phyloP scores from a whole-genome alignment of 1,140 invertebrate genomes.

The Oryzaephilus surinamensis region DNA sequence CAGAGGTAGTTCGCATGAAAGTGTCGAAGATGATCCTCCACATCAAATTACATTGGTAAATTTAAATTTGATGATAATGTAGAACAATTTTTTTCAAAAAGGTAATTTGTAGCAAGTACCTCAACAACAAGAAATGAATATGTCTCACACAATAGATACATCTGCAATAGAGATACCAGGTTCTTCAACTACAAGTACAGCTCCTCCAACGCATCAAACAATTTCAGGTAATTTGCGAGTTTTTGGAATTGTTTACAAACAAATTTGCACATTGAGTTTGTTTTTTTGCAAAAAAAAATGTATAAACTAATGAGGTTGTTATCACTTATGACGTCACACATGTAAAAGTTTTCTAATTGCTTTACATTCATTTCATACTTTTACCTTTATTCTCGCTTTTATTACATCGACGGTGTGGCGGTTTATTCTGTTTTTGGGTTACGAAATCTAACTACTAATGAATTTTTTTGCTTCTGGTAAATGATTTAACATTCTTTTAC shows the following conservation, averaged over 20 bases:
- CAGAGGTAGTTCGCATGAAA: constrained; percentile 30
- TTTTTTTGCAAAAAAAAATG: too few species aligned
- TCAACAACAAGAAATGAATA: constrained; percentile 25
- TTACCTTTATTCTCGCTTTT: too few species aligned
- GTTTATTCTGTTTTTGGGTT: too few species aligned
- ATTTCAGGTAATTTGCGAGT: constrained; percentile 23
- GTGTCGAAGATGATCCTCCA: constrained; percentile 22
- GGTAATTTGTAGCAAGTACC: constrained; percentile 29
- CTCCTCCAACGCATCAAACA: constrained; percentile 18
- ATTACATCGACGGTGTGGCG: too few species aligned
- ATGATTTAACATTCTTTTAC: too few species aligned
- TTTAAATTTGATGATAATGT: not conserved
- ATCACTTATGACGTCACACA: too few species aligned
- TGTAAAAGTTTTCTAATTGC: too few species aligned
- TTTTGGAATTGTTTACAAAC: not conserved
- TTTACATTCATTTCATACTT: too few species aligned
- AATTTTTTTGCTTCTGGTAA: too few species aligned
- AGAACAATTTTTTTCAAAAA: constrained; percentile 3
- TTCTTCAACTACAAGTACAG: constrained; percentile 14
- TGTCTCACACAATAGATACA: constrained; percentile 22
- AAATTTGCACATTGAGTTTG: not conserved
- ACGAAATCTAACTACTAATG: too few species aligned
- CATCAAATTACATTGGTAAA: constrained; percentile 32
- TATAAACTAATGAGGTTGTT: too few species aligned
- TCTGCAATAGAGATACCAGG: constrained; percentile 19